Evolutionary conservation across 2,113 vertebrate species (phyloP).

Genomic region (Seriola quinqueradiata): DNA sequence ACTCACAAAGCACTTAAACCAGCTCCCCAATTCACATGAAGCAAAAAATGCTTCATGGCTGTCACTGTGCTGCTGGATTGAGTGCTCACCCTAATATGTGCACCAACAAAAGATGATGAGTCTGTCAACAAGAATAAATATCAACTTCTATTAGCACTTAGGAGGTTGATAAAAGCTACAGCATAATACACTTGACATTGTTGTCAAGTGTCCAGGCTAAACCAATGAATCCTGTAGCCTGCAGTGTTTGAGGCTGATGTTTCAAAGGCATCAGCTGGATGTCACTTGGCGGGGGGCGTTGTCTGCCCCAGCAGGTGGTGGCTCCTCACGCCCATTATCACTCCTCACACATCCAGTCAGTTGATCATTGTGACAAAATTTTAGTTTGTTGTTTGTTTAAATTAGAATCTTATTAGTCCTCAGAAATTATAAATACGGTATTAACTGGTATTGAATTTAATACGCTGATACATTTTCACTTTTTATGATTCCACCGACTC

Average conservation of each 20-base stretch:
- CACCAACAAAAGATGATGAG: conserved; percentile 1
- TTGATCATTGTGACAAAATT: background rate
- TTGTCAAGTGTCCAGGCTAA: conserved; percentile 25
- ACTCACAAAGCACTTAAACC: background rate
- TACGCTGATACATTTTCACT: too few species aligned
- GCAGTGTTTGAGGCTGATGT: conserved; percentile 11
- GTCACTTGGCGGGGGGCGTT: conserved; percentile 11
- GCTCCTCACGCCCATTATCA: background rate
- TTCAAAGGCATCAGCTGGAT: conserved; percentile 35
- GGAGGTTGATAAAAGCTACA: conserved; percentile 26
- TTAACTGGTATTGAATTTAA: too few species aligned
- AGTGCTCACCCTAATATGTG: background rate
- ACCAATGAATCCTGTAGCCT: conserved; percentile 32
- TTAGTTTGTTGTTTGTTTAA: background rate
- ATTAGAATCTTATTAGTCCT: background rate
- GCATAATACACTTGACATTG: conserved; percentile 25
- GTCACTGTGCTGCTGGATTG: background rate
- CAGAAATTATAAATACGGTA: too few species aligned
- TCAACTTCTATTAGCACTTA: conserved; percentile 27
- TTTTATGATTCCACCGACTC: too few species aligned
- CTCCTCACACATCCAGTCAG: background rate
- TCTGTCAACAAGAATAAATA: conserved; percentile 17
- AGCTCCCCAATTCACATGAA: background rate
- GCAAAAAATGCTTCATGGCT: background rate
- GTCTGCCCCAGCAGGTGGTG: conserved; percentile 17